A percentile compares a stretch with the other conserved stretches of the same genome.
phyloP scores from a whole-genome alignment of 2,113 vertebrate species.

The Takifugu flavidus region DNA sequence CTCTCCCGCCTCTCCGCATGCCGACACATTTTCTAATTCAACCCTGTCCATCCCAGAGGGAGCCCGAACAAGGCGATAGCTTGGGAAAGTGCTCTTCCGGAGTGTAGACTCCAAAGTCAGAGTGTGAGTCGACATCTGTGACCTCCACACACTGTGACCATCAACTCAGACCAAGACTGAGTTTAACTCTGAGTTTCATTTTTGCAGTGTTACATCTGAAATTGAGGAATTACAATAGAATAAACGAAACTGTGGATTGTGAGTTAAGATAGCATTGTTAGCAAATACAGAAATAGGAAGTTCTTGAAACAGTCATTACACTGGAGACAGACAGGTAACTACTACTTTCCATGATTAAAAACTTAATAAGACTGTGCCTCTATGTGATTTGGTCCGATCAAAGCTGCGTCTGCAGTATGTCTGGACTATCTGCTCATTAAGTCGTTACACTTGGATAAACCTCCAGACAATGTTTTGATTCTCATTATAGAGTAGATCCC shows the following conservation, averaged over 20 bases:
- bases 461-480: constrained; percentile 44
- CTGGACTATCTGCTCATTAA: constrained; percentile 59
- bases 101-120: constrained; percentile 56
- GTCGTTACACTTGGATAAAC: constrained; percentile 47
- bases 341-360: constrained; percentile 22
- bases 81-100: constrained; percentile 75
- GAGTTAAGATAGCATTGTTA: constrained; percentile 16
- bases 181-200: constrained; percentile 24
- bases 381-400: constrained; percentile 50
- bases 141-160: constrained; percentile 57
- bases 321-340: constrained; percentile 42
- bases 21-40: constrained; percentile 62
- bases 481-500: constrained; percentile 32
- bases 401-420: constrained; percentile 46
- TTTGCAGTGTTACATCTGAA: no score
- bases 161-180: constrained; percentile 26
- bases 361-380: constrained; percentile 43
- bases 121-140: constrained; percentile 28
- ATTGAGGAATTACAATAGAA: no score
- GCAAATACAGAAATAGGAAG: not conserved
- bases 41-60: constrained; percentile 45
- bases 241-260: no score
- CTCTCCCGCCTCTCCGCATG: constrained; percentile 40
- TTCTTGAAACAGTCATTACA: constrained; percentile 21
- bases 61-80: constrained; percentile 58